Evolutionary conservation across 2,888 invertebrate species (phyloP), one percentile per base, ranked within the genome.

Genomic region (Azorinus chamasolen): DNA sequence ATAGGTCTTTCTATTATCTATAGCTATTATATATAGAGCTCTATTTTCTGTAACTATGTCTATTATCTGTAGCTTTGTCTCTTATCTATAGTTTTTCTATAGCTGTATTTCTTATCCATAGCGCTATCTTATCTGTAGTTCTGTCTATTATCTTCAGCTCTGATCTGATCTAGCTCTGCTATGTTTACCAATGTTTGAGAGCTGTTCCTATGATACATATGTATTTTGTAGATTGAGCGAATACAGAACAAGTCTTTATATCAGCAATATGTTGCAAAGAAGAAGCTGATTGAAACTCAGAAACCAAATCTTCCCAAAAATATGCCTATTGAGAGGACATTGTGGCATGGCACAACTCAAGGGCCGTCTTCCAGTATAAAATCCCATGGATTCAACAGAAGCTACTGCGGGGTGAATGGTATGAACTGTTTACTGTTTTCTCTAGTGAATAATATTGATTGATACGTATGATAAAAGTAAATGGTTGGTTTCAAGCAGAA

Each of bases 351-450:
- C 6, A 63, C 63, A 20, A 37, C n/a, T 12, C 16, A 25, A 6
- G 53, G 14, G 0, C 25, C 53, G 3, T 43, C 53, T 1, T 25
- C 41, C 1, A 53, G 63, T 20, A 63, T 63, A n/a, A 39, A 53
- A 22, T 41, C 24, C 41, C 63, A 53, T 63, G 63, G 63, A 24
- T 63, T 63, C 20, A 63, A 63, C 27, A 53, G 63, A 41, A 54
- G 63, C 22, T 63, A 63, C 22, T 53, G 53, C 25, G 63, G 63
- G 3, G 39, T 43, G 20, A 63, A 63, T 53, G 63, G 63, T 63
- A 37, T n/a, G 50, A 41, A 41, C 10, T 16, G 10, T 41, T 12
- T 12, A 41, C 16, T 41, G 10, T 41, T 41, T 41, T 10, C 41
- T 12, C 10, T 12, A 41, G 41, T 41, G 41, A 41, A 16, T 41